Evolutionary conservation across 1,140 invertebrate species (phyloP), one percentile per base, ranked within the genome.

Genomic region (Pachypeltis micranthus): DNA sequence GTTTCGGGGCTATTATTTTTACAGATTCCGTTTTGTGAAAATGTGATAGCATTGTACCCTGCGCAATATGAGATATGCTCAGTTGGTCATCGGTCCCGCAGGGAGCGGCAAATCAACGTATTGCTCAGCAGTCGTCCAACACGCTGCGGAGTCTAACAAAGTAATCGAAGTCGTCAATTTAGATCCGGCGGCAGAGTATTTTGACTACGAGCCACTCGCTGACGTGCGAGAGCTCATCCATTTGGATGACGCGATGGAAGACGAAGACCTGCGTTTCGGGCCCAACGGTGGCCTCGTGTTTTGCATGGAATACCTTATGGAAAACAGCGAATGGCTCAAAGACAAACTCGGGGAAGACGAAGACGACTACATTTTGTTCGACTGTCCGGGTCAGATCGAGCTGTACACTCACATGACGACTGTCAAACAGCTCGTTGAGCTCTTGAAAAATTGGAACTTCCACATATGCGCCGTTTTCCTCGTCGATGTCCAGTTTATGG

Each of bases 301-400:
- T 76, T 98, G 96, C 75, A 87, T 99, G 79, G 93, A 98, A 72
- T 97, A 93, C 70, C 77, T 98, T 2, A 72, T 94, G 55, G 85
- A 95, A 73, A 96, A 98, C 76, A 78, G 85, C 67, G 86, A 91
- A 26, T 98, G 94, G 94, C 74, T 98, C 4, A 82, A 88, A 69
- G 89, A 94, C 57, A 83, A 91, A 71, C 74, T 96, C 14, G 85
- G 83, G 14, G 80, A 81, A 14, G 72, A 75, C 26, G 86, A 91
- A 65, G 85, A 90, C 67, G 96, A 98, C 76, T 99, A 98, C 72
- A 85, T 98, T 59, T 76, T 99, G n/a, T 98, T 99, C 74, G 96
- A 99, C 78, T 98, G 95, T 75, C 96, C 96, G 12, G 96, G 96
- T 2, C 96, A 99, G 81, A 96, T 99, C 66, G 97, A 99, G 76